These are phyloP conservation scores for Catharus bicknelli DNA, from an alignment of 2,113 vertebrate species.

Conservation along the genomic window DNA sequence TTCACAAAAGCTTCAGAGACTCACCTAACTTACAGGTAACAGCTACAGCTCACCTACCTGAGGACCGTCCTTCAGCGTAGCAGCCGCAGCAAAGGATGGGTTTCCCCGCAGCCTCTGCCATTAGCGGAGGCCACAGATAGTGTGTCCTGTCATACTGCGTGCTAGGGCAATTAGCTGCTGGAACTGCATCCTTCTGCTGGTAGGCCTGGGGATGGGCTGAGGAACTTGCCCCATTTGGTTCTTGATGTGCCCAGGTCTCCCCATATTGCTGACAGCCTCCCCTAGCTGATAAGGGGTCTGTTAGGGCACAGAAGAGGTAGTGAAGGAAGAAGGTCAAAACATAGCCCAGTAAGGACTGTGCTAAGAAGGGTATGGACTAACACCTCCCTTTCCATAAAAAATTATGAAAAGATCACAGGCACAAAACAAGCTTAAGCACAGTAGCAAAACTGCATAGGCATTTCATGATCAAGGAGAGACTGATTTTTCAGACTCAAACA, in stretches of 20 bases:
- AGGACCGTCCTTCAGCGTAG: slow-evolving; percentile 35
- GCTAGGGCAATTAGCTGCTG: slow-evolving; percentile 60
- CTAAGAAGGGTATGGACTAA: neutral
- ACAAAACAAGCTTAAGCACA: slow-evolving; percentile 1
- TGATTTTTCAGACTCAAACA: neutral
- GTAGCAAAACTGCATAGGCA: neutral
- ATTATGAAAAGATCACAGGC: slow-evolving; percentile 42
- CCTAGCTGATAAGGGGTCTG: slow-evolving; percentile 65
- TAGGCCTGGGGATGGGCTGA: slow-evolving; percentile 52
- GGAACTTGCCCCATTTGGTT: slow-evolving; percentile 56
- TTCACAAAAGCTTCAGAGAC: neutral
- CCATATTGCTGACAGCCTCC: slow-evolving; percentile 65
- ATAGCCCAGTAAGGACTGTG: neutral
- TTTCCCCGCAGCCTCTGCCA: slow-evolving; percentile 50
- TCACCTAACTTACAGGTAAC: neutral
- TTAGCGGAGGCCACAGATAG: slow-evolving; percentile 57
- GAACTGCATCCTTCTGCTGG: slow-evolving; percentile 58
- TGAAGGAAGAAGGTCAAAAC: slow-evolving; percentile 66
- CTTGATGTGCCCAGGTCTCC: slow-evolving; percentile 64
- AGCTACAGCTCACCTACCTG: slow-evolving; percentile 53
- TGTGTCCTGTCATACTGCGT: slow-evolving; percentile 53
- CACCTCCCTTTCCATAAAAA: slow-evolving; percentile 21
- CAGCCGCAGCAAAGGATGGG: slow-evolving; percentile 16
- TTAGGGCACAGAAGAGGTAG: slow-evolving; percentile 68
- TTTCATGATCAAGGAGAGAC: neutral